These are phyloP conservation scores for Harlomillsia oculata DNA, from an alignment of 1,140 invertebrate species.

Conservation along the genomic window DNA sequence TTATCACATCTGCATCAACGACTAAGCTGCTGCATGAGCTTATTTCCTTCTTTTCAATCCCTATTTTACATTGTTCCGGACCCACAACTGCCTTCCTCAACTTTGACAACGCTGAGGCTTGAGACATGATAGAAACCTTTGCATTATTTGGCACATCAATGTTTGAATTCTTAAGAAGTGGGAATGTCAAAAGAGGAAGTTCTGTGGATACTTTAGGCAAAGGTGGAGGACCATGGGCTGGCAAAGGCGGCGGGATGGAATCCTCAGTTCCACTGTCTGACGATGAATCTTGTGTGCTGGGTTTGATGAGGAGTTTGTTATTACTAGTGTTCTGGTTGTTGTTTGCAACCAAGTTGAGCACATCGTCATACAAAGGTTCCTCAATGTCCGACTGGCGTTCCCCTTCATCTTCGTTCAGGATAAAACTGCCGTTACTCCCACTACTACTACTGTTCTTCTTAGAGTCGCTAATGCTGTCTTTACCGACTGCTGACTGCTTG, in stretches of 20 bases:
- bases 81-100: too few species aligned
- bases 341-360: slow-evolving; percentile 21
- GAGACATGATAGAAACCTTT: too few species aligned
- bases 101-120: too few species aligned
- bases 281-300: neutral
- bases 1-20: too few species aligned
- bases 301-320: slow-evolving; percentile 1
- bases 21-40: neutral
- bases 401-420: neutral
- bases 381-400: slow-evolving; percentile 9
- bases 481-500: neutral
- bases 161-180: too few species aligned
- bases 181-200: slow-evolving; percentile 25
- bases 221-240: slow-evolving; percentile 30
- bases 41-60: neutral
- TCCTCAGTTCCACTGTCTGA: slow-evolving; percentile 21
- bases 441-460: neutral
- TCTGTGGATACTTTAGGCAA: slow-evolving; percentile 19
- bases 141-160: too few species aligned
- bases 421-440: neutral
- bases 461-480: neutral
- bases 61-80: too few species aligned
- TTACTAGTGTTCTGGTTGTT: slow-evolving; percentile 3
- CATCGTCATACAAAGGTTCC: slow-evolving; percentile 34
- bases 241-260: slow-evolving; percentile 26